Percentiles rank a stretch among this genome's conserved stretches.
Evolutionary conservation across 2,888 invertebrate species (phyloP).

Genomic region (Imbricaverruca yamaguchii): DNA sequence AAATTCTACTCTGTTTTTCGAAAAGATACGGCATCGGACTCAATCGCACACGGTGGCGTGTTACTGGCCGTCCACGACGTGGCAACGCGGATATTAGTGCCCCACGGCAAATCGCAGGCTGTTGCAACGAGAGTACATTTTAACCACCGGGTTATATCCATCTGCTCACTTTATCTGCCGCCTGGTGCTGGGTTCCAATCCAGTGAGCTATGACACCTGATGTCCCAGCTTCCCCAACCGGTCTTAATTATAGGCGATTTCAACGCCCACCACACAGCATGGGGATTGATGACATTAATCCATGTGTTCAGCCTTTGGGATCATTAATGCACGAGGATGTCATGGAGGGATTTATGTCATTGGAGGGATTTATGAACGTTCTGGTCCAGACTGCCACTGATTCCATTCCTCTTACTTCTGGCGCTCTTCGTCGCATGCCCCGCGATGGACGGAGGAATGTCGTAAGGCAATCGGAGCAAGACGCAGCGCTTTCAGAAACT

Average conservation of each 20-base stretch:
- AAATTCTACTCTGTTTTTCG: neutral
- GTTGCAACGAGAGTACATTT: neutral
- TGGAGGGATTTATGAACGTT: neutral
- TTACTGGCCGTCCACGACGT: neutral
- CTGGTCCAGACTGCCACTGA: too few relatives aligned
- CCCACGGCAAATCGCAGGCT: neutral
- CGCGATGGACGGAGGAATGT: too few relatives aligned
- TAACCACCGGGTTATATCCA: neutral
- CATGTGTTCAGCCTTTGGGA: neutral
- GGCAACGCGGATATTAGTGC: neutral
- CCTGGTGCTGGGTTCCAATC: neutral
- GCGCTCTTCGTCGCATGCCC: too few relatives aligned
- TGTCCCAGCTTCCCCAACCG: neutral
- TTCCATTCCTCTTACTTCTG: too few relatives aligned
- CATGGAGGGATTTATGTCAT: neutral
- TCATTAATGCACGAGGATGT: neutral
- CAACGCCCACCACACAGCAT: neutral
- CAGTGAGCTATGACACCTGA: neutral
- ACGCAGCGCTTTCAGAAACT: neutral
- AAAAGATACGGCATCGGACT: neutral
- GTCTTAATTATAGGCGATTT: neutral
- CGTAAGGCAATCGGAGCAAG: neutral
- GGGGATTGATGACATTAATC: neutral
- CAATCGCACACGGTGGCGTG: neutral
- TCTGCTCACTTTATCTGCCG: neutral